phyloP scores from a whole-genome alignment of 2,797 vertebrate genomes.

The Amniataba percoides region DNA sequence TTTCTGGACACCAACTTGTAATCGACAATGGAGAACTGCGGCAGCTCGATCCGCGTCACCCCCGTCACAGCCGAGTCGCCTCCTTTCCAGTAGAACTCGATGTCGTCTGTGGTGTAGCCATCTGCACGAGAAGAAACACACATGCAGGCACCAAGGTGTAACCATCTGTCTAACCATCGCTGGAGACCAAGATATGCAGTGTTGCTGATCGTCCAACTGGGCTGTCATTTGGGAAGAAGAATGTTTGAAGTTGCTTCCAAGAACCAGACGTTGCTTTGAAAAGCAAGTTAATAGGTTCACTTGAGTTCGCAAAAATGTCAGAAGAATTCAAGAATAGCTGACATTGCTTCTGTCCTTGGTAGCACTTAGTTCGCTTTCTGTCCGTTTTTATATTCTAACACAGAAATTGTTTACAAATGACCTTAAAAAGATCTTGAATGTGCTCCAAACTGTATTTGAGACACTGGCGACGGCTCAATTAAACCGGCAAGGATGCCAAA shows the following conservation, averaged over 20 bases:
- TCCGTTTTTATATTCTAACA: background rate
- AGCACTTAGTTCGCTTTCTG: constrained; percentile 10
- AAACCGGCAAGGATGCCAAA: background rate
- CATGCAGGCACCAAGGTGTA: constrained; percentile 70
- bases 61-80: constrained; percentile 86
- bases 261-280: constrained; percentile 63
- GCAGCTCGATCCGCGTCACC: constrained; percentile 96
- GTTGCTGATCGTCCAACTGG: constrained; percentile 71
- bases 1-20: constrained; percentile 98
- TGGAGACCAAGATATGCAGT: constrained; percentile 77
- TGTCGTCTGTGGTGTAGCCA: constrained; percentile 85
- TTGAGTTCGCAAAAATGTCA: constrained; percentile 54
- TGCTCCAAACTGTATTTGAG: background rate
- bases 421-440: background rate
- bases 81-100: constrained; percentile 85
- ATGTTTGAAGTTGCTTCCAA: constrained; percentile 74
- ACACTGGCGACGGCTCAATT: background rate
- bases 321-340: constrained; percentile 29
- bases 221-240: constrained; percentile 61
- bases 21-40: constrained; percentile 99
- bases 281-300: constrained; percentile 45
- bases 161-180: constrained; percentile 79
- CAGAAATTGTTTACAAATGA: background rate
- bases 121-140: constrained; percentile 69
- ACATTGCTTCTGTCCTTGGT: background rate